These are phyloP conservation scores for Phaenicophaeus curvirostris DNA, from an alignment of 2,797 vertebrate genomes.

Conservation along the genomic window DNA sequence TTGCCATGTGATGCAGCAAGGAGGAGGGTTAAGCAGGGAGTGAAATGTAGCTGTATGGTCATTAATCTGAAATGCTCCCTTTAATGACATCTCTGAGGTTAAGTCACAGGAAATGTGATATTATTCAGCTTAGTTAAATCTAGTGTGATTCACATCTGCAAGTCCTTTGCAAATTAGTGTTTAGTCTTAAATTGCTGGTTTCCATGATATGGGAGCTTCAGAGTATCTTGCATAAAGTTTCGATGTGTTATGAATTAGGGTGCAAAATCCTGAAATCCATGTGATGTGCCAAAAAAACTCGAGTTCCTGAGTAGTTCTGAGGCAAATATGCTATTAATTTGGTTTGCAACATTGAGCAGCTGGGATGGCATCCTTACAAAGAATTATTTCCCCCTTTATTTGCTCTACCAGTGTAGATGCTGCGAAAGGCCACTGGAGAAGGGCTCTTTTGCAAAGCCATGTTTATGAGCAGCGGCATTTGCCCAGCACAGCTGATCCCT, in stretches of 20 bases:
- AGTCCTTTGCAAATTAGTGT: not conserved
- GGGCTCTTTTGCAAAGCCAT: not conserved
- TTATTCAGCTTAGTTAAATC: constrained; percentile 40
- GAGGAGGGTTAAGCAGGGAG: not conserved
- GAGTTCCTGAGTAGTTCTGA: not conserved
- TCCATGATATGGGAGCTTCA: not conserved
- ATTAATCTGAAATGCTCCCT: constrained; percentile 6
- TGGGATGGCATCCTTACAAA: not conserved
- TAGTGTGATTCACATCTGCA: constrained; percentile 15
- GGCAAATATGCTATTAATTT: not conserved
- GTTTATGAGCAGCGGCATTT: constrained; percentile 70
- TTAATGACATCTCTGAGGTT: constrained; percentile 31
- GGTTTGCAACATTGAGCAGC: not conserved
- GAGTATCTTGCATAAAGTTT: not conserved
- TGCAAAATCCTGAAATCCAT: not conserved
- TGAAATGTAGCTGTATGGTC: not conserved
- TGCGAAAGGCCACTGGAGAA: not conserved
- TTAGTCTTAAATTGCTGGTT: constrained; percentile 10
- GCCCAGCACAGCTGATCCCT: constrained; percentile 73
- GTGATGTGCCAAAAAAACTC: rapidly evolving
- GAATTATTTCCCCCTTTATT: not conserved
- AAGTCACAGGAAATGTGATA: constrained; percentile 7
- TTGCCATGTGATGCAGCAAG: rapidly evolving
- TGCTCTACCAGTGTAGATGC: not conserved
- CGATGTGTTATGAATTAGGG: constrained; percentile 9